A percentile compares a stretch with the other conserved stretches of the same genome.
Evolutionary conservation across 2,797 vertebrate species (phyloP).

Genomic region (Poeciliopsis infans): DNA sequence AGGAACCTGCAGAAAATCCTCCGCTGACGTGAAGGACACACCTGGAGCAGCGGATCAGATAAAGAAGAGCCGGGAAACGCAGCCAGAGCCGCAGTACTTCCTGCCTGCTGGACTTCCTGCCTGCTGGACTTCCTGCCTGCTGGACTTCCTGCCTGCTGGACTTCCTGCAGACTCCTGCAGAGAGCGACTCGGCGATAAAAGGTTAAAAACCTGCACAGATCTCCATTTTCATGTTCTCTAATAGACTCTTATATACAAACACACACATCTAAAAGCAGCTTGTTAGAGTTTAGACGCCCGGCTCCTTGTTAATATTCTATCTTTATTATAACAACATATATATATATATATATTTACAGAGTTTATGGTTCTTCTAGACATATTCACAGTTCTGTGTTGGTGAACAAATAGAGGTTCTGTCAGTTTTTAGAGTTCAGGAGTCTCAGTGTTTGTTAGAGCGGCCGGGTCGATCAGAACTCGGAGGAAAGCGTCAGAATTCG

Average conservation of each 20-base stretch:
- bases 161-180: too few species aligned
- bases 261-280: slow-evolving; percentile 71
- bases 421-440: not conserved
- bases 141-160: too few species aligned
- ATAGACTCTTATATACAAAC: slow-evolving; percentile 59
- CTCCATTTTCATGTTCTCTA: slow-evolving; percentile 24
- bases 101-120: not conserved
- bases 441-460: not conserved
- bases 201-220: not conserved
- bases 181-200: too few species aligned
- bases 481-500: slow-evolving; percentile 81
- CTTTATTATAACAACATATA: slow-evolving; percentile 59
- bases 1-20: not conserved
- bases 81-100: not conserved
- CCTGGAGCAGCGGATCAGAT: not conserved
- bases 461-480: too few species aligned
- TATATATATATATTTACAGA: slow-evolving; percentile 36
- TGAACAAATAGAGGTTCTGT: slow-evolving; percentile 37
- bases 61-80: not conserved
- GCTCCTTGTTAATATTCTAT: slow-evolving; percentile 24
- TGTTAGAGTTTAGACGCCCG: slow-evolving; percentile 64
- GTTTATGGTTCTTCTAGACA: slow-evolving; percentile 52
- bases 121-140: too few species aligned
- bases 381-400: slow-evolving; percentile 66
- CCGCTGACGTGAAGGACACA: not conserved